A percentile compares a stretch with the other conserved stretches of the same genome.
Evolutionary conservation across 2,113 vertebrate species (phyloP).

Genomic region (Brachypteracias leptosomus): DNA sequence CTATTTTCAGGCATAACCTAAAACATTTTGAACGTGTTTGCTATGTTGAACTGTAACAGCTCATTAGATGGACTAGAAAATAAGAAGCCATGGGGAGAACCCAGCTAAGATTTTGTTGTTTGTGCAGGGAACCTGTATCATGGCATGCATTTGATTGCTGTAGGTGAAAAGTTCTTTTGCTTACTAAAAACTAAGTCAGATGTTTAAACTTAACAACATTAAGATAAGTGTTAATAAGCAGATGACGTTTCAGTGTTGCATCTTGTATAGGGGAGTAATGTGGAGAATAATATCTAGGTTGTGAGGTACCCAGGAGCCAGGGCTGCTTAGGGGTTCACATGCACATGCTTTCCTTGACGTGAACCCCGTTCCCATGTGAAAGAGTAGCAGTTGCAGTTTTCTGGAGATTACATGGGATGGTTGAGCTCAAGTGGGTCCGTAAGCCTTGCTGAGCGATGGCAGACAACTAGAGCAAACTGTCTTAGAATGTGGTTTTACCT

Average conservation of each 20-base stretch:
- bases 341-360: neutral
- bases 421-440: neutral
- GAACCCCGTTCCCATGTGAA: rapidly evolving
- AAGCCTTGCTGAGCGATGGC: neutral
- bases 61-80: neutral
- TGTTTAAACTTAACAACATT: neutral
- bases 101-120: neutral
- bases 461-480: neutral
- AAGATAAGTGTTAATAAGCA: neutral
- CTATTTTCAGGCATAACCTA: neutral
- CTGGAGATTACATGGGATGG: neutral
- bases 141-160: neutral
- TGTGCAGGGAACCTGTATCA: neutral
- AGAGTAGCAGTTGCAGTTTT: neutral
- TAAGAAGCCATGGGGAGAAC: neutral
- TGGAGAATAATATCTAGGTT: neutral
- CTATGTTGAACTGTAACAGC: neutral
- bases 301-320: neutral
- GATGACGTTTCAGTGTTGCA: neutral
- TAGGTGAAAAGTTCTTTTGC: neutral
- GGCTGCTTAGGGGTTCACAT: neutral
- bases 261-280: neutral
- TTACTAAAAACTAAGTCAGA: neutral
- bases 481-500: neutral
- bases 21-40: neutral